Evolutionary conservation across 2,113 vertebrate species (phyloP).

Genomic region (Seriola quinqueradiata): DNA sequence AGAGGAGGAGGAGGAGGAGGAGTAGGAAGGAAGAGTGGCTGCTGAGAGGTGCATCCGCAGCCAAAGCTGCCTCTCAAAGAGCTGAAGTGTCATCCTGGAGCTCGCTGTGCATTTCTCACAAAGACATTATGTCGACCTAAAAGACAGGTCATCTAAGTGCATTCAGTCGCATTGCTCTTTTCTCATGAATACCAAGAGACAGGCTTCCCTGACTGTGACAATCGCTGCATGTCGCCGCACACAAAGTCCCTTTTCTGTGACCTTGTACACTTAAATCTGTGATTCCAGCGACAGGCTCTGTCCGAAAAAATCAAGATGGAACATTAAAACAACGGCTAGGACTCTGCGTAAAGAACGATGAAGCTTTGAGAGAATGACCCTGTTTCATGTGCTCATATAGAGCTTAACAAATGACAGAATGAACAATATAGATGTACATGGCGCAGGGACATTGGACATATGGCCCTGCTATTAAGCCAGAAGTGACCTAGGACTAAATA

Average conservation of each 20-base stretch:
- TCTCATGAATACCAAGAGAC: constrained; percentile 27
- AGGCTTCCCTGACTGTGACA: constrained; percentile 26
- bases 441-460: background rate
- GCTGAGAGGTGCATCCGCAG: constrained; percentile 64
- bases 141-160: constrained; percentile 45
- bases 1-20: constrained; percentile 28
- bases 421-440: constrained; percentile 20
- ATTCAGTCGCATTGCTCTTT: constrained; percentile 19
- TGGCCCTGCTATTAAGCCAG: background rate
- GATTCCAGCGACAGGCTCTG: constrained; percentile 26
- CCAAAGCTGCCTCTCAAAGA: constrained; percentile 55
- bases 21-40: constrained; percentile 41
- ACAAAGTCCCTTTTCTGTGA: constrained; percentile 38
- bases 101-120: constrained; percentile 49
- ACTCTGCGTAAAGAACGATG: background rate
- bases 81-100: constrained; percentile 53
- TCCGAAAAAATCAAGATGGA: constrained; percentile 24
- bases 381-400: background rate
- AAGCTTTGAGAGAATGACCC: background rate
- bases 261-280: constrained; percentile 29
- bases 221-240: constrained; percentile 26
- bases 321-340: constrained; percentile 7
- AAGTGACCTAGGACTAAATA: background rate
- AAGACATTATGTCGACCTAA: constrained; percentile 58
- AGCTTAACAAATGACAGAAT: constrained; percentile 2